phyloP scores from a whole-genome alignment of 2,113 vertebrate genomes.

The Paraplagusia blochii region DNA sequence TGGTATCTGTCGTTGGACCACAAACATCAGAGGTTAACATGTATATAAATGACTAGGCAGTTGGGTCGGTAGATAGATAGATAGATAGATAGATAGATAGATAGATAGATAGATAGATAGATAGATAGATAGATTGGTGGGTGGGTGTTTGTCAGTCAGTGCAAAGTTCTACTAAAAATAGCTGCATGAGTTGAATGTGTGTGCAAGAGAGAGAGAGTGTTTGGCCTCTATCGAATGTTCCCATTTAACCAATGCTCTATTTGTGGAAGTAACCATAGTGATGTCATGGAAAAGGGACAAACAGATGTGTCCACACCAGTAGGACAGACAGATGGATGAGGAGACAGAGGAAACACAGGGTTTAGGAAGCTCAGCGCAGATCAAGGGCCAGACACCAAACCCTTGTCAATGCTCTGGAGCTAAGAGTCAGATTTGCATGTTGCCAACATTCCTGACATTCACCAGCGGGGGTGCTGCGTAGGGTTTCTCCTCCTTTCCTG shows the following conservation, averaged over 20 bases:
- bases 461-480: slow-evolving; percentile 15
- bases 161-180: background rate
- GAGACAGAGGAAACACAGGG: background rate
- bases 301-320: background rate
- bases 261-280: slow-evolving; percentile 65
- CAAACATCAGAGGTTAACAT: slow-evolving; percentile 24
- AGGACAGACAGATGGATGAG: slow-evolving; percentile 22
- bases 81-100: too few species aligned
- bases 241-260: slow-evolving; percentile 53
- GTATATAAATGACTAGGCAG: too few species aligned
- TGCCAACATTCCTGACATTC: slow-evolving; percentile 9
- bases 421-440: slow-evolving; percentile 15
- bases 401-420: slow-evolving; percentile 9
- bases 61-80: too few species aligned
- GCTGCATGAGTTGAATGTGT: too few species aligned
- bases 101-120: too few species aligned
- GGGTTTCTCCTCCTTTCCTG: slow-evolving; percentile 15
- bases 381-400: slow-evolving; percentile 9
- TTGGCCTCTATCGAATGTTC: slow-evolving; percentile 29
- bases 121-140: too few species aligned
- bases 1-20: slow-evolving; percentile 30
- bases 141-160: background rate
- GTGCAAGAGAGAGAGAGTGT: background rate
- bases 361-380: background rate
- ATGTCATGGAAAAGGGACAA: slow-evolving; percentile 45